Percentiles rank a stretch among this genome's conserved stretches.
These are phyloP conservation scores for Steinernema hermaphroditum DNA, from an alignment of 2,888 invertebrate species.

Conservation along the genomic window DNA sequence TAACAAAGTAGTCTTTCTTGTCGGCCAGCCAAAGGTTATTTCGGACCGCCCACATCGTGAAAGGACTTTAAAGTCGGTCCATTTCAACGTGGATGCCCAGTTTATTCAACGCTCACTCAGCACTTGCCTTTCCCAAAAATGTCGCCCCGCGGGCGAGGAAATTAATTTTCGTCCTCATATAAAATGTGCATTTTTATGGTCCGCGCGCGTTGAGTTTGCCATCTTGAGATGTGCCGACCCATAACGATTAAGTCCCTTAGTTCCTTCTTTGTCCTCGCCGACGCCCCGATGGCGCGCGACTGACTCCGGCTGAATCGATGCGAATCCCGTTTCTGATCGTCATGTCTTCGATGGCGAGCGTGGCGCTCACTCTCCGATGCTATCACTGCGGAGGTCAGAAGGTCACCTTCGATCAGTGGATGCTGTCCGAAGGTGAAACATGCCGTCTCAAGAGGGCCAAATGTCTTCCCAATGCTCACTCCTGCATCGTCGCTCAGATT, in stretches of 20 bases:
- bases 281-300: not conserved
- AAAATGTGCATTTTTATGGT: conserved; percentile 7
- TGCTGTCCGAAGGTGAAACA: not conserved
- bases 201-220: not conserved
- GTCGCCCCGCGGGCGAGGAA: not conserved
- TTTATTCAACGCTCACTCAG: too few relatives aligned
- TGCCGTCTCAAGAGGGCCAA: not conserved
- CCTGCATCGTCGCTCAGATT: not conserved
- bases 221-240: not conserved
- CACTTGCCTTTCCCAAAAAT: too few relatives aligned
- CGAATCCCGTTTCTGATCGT: not conserved
- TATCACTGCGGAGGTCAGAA: not conserved
- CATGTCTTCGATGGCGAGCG: not conserved
- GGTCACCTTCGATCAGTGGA: not conserved
- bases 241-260: not conserved
- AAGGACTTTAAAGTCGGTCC: too few relatives aligned
- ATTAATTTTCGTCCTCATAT: not conserved
- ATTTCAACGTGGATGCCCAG: too few relatives aligned
- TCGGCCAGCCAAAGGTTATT: too few relatives aligned
- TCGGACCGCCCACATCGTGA: too few relatives aligned
- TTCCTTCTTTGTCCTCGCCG: not conserved
- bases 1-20: too few relatives aligned
- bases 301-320: not conserved
- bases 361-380: not conserved
- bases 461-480: not conserved